Evolutionary conservation across 2,888 invertebrate species (phyloP).

Genomic region (Mesorhabditis belari): DNA sequence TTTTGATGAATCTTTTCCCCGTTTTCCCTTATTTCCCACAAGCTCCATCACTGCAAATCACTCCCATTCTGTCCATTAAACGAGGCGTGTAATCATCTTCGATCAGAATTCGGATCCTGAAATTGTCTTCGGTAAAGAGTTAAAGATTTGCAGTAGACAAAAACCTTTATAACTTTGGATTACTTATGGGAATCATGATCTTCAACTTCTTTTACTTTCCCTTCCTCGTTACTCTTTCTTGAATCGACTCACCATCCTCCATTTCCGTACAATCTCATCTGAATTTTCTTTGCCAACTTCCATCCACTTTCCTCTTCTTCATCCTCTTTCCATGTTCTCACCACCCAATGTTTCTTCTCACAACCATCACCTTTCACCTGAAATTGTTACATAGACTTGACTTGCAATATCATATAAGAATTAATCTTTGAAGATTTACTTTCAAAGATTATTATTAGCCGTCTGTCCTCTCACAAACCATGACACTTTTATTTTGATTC

Average conservation of each 20-base stretch:
- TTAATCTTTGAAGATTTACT: too few relatives aligned
- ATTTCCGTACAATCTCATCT: conserved; percentile 26
- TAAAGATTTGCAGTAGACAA: not conserved
- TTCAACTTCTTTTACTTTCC: too few relatives aligned
- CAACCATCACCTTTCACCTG: conserved; percentile 25
- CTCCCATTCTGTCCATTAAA: conserved; percentile 24
- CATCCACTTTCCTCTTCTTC: conserved; percentile 15
- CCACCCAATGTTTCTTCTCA: conserved; percentile 25
- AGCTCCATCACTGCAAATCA: conserved; percentile 26
- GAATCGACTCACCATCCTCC: conserved; percentile 14
- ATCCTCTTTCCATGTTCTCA: conserved; percentile 15
- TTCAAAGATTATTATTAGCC: too few relatives aligned
- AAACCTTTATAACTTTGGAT: not conserved
- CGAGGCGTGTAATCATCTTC: conserved; percentile 14
- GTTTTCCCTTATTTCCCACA: conserved; percentile 17
- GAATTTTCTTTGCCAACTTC: conserved; percentile 23
- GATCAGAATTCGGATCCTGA: conserved; percentile 10
- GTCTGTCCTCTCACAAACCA: too few relatives aligned
- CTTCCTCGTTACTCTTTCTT: too few relatives aligned
- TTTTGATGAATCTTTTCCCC: too few relatives aligned
- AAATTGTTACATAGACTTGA: not conserved
- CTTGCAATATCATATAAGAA: too few relatives aligned
- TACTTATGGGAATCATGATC: not conserved
- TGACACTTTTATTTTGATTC: not conserved
- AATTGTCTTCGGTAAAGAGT: not conserved